phyloP scores from a whole-genome alignment of 2,113 vertebrate genomes.

The Chascanopsetta lugubris region DNA sequence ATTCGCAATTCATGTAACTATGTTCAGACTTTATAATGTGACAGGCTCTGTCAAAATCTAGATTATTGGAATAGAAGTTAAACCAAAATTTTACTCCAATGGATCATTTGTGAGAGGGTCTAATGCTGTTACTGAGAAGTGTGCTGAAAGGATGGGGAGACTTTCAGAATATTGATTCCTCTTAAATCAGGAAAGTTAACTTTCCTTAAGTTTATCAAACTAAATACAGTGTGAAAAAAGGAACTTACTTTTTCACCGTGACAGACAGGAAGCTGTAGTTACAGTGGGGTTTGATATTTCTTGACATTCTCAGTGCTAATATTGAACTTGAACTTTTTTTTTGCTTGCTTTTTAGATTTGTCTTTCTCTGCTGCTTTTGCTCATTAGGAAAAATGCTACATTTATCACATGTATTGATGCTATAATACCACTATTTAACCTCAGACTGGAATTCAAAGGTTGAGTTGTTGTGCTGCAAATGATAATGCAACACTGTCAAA shows the following conservation, averaged over 20 bases:
- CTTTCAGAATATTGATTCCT: conserved; percentile 62
- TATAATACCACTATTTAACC: not conserved
- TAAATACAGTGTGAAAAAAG: conserved; percentile 33
- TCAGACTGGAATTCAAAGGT: not conserved
- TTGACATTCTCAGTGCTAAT: no score
- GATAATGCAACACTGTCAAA: not conserved
- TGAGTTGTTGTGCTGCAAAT: not conserved
- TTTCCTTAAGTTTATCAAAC: conserved; percentile 61
- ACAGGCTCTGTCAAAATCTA: conserved; percentile 74
- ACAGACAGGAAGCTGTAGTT: conserved; percentile 19
- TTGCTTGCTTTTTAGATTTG: not conserved
- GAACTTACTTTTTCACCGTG: conserved; percentile 18
- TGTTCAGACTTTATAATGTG: conserved; percentile 79
- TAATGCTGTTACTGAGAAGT: conserved; percentile 52
- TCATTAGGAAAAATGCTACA: no score
- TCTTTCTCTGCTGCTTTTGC: not conserved
- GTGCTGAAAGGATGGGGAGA: conserved; percentile 48
- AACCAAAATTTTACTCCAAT: conserved; percentile 61
- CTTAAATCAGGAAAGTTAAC: conserved; percentile 69
- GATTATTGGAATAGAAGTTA: conserved; percentile 70
- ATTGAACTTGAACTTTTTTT: no score
- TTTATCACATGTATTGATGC: no score
- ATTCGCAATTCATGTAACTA: conserved; percentile 75
- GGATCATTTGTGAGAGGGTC: conserved; percentile 62
- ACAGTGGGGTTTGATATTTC: conserved; percentile 23